Evolutionary conservation across 2,113 vertebrate species (phyloP).

Genomic region (Mus pahari): DNA sequence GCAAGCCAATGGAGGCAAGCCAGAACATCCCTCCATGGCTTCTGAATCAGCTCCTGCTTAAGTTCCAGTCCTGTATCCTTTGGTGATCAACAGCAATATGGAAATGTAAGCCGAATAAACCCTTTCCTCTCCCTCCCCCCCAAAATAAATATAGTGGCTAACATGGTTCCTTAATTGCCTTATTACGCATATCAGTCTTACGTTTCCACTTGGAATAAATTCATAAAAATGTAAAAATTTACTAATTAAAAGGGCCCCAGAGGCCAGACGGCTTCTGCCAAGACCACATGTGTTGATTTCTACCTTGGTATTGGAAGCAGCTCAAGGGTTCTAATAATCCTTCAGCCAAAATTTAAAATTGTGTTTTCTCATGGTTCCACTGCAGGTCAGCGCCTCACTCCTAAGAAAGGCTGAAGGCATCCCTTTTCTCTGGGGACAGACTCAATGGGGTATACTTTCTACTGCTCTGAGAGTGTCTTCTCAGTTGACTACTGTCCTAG

Average conservation of each 20-base stretch:
- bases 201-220: not conserved
- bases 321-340: not conserved
- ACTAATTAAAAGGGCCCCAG: slow-evolving; percentile 27
- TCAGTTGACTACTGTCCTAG: not conserved
- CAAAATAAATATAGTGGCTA: not conserved
- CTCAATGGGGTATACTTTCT: not conserved
- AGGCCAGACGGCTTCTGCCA: not conserved
- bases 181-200: slow-evolving; percentile 7
- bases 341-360: not conserved
- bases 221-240: slow-evolving; percentile 50
- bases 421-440: not conserved
- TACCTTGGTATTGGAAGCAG: not conserved
- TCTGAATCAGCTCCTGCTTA: too few species aligned
- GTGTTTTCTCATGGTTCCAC: not conserved
- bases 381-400: not conserved
- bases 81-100: too few species aligned
- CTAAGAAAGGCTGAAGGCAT: not conserved
- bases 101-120: too few species aligned
- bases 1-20: too few species aligned
- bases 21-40: too few species aligned
- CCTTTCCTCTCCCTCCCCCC: too few species aligned
- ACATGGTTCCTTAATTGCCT: not conserved
- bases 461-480: not conserved
- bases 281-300: not conserved
- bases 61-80: too few species aligned